Percentiles rank a stretch among this genome's conserved stretches.
Conservation (phyloP, 2,888 invertebrate species). For the Andrena flavipes region DNA sequence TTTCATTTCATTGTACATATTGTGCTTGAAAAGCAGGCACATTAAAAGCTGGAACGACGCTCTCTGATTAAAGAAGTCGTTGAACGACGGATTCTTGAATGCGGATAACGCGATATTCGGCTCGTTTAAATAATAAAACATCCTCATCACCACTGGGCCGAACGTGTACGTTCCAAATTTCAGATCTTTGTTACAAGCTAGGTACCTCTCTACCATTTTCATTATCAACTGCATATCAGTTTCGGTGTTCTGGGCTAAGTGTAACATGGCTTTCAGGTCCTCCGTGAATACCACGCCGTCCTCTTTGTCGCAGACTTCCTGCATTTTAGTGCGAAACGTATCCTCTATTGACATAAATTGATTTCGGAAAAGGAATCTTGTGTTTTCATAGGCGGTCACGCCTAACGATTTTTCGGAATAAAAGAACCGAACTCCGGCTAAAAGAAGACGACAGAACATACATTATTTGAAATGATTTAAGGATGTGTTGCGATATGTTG, state of each 20-base stretch:
- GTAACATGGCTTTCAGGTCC: slow-evolving; percentile 93
- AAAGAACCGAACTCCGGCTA: slow-evolving; percentile 83
- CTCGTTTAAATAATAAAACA: slow-evolving; percentile 90
- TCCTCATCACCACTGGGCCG: slow-evolving; percentile 93
- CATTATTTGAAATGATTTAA: background rate
- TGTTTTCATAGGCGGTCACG: slow-evolving; percentile 87
- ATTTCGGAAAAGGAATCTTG: slow-evolving; percentile 86
- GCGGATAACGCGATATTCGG: slow-evolving; percentile 89
- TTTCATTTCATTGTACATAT: slow-evolving; percentile 89
- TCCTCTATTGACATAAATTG: slow-evolving; percentile 88
- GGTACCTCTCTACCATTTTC: slow-evolving; percentile 90
- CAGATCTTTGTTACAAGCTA: slow-evolving; percentile 89
- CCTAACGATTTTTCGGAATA: slow-evolving; percentile 88
- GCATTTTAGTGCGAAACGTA: slow-evolving; percentile 90
- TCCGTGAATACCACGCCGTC: slow-evolving; percentile 92
- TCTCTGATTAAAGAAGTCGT: slow-evolving; percentile 90
- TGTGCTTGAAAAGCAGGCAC: slow-evolving; percentile 90
- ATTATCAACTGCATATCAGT: slow-evolving; percentile 88
- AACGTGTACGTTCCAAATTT: slow-evolving; percentile 93
- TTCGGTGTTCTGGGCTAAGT: slow-evolving; percentile 88
- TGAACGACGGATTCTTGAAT: slow-evolving; percentile 88
- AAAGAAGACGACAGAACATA: background rate
- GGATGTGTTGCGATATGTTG: background rate
- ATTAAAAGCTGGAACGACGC: slow-evolving; percentile 89
- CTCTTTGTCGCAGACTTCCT: slow-evolving; percentile 85